Base-by-base conservation (phyloP, 1,140 invertebrate genomes). In the Papilio machaon region DNA sequence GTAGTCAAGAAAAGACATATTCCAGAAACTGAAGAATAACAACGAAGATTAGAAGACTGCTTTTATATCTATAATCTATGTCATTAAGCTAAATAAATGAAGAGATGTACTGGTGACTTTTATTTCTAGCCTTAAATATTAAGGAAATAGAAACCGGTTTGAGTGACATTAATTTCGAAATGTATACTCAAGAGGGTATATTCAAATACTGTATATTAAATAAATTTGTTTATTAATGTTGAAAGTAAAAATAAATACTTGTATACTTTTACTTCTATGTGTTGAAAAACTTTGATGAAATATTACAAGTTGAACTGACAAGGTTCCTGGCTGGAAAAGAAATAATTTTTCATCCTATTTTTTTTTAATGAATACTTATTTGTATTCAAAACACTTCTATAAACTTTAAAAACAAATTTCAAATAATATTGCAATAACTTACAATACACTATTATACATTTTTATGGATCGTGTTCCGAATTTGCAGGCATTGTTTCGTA, bases 51-150 rank as follows among this genome's bases (percentile, higher is more conserved):
- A 64, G 10, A 54, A 54, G 30, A 35, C 64, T 70, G 64, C 23
- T 70, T 64, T 8, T 64, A 2, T 64, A 58, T n/a, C 17, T 60
- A 60, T 17, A 19, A 19, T 19, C 58, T 19, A 15, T 70, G 64
- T 38, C 1, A 30, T 30, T 67, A 70, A 70, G 23, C 35, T 70
- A 38, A 70, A 70, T 70, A 70, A 70, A 70, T 70, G 4, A 70
- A 70, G 30, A 70, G 17, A 70, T 15, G 30, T 70, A 11, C 11
- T 64, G 11, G 4, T 64, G 60, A 30, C n/a, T 64, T 64, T 64
- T 64, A 64, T 64, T 64, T 64, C 60, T 23, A 30, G 23, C 11
- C 19, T 64, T 58, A n/a, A 58, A 23, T 64, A 64, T 58, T 49
- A 10, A 17, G 52, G 52, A 54, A 19, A 17, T 58, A 19, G 54